Percentiles rank a stretch among this genome's conserved stretches.
These are phyloP conservation scores for Pholis gunnellus DNA, from an alignment of 2,113 vertebrate species.

Conservation along the genomic window DNA sequence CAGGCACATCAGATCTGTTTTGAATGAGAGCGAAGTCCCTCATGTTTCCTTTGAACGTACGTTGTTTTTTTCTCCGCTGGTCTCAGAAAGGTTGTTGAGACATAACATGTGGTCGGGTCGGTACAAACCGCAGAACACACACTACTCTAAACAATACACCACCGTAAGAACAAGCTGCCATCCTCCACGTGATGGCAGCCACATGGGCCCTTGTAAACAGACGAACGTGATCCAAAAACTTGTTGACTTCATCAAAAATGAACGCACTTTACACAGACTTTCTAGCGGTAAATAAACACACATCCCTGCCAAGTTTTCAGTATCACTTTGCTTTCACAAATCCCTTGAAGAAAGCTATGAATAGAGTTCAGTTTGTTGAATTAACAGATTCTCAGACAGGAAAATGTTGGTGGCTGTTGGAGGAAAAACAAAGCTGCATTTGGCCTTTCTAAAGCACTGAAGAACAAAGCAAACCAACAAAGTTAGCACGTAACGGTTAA, in stretches of 20 bases:
- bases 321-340: neutral
- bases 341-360: neutral
- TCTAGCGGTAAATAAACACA: slow-evolving; percentile 1
- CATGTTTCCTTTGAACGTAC: slow-evolving; percentile 35
- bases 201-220: slow-evolving; percentile 42
- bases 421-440: neutral
- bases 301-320: neutral
- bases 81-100: slow-evolving; percentile 62
- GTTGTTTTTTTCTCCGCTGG: neutral
- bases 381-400: neutral
- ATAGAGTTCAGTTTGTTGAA: neutral
- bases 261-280: neutral
- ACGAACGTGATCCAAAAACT: neutral
- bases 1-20: slow-evolving; percentile 40
- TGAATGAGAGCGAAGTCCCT: slow-evolving; percentile 14
- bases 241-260: neutral
- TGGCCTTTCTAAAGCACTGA: neutral
- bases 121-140: slow-evolving; percentile 50
- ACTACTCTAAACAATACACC: slow-evolving; percentile 60
- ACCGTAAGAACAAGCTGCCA: slow-evolving; percentile 45
- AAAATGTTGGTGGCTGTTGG: neutral
- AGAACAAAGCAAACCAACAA: neutral
- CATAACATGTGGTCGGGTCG: slow-evolving; percentile 68
- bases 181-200: slow-evolving; percentile 31
- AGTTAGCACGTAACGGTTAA: neutral